phyloP scores from a whole-genome alignment of 2,888 invertebrate genomes.

The Drosophila ezoana region DNA sequence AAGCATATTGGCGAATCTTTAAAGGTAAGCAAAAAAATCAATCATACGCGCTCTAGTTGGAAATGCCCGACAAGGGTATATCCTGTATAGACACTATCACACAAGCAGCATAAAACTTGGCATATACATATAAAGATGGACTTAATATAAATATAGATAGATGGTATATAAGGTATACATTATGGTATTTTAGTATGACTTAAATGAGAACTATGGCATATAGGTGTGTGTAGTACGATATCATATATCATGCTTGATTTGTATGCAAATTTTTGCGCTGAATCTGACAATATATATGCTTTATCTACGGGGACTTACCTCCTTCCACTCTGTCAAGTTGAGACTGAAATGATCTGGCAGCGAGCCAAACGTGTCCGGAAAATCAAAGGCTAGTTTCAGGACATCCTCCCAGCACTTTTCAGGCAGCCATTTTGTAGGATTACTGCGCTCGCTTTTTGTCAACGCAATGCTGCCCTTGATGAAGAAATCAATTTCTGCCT shows the following conservation, averaged over 20 bases:
- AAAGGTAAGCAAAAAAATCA: background rate
- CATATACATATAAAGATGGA: too few species aligned
- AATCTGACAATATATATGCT: background rate
- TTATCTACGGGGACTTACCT: slow-evolving; percentile 85
- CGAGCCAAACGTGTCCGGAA: slow-evolving; percentile 88
- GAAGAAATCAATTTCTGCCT: slow-evolving; percentile 94
- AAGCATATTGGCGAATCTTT: background rate
- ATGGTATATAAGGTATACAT: too few species aligned
- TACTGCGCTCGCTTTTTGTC: slow-evolving; percentile 89
- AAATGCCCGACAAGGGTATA: too few species aligned
- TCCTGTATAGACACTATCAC: too few species aligned
- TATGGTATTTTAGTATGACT: too few species aligned
- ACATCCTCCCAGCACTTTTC: slow-evolving; percentile 93
- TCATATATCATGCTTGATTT: too few species aligned
- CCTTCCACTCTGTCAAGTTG: slow-evolving; percentile 88
- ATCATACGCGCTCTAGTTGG: too few species aligned
- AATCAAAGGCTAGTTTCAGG: slow-evolving; percentile 89
- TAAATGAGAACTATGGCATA: too few species aligned
- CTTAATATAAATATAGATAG: too few species aligned
- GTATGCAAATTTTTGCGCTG: too few species aligned
- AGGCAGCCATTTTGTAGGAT: slow-evolving; percentile 91
- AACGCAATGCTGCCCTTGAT: slow-evolving; percentile 93
- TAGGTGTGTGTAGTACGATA: too few species aligned
- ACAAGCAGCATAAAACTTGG: too few species aligned
- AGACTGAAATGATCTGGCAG: slow-evolving; percentile 88